Base-by-base conservation (phyloP, 1,140 invertebrate genomes). In the Meloidogyne chitwoodi region DNA sequence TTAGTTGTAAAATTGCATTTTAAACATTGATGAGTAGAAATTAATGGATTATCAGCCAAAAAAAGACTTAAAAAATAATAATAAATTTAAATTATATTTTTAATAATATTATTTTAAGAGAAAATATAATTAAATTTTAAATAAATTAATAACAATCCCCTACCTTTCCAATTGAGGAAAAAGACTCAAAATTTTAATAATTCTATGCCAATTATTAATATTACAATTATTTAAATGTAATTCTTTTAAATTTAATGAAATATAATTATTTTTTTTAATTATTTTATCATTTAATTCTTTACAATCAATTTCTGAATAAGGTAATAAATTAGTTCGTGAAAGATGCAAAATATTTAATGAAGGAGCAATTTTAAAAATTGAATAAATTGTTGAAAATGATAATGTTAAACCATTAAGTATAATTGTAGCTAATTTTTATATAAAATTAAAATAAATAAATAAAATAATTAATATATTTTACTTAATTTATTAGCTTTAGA, bases 221-320 rank as follows among this genome's bases (percentile, higher is more conserved):
- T 38, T 41, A 69, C 76, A 77, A 61, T 67, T 75, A 68, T 77
- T 77, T 70, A 77, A 77, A 62, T 77, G 76, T 38, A 73, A 73
- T 64, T 73, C 71, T 22, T 61, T 22, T 64, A 73, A 64, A 26
- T 61, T 38, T 27, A 11, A 22, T 24, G 56, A 73, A 73, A 73
- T 73, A 22, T n/a, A 63, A 6, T 48, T 48, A 4, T 48, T 48
- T 48, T 14, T 56, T 56, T 19, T 48, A n/a, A n/a, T n/a, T 48
- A 19, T 48, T 19, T 48, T 14, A 41, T 41, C 16, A 16, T 16
- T 16, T 22, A 56, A 56, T n/a, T 56, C 48, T 2, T 3, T n/a
- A 56, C 48, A 56, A 56, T 56, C n/a, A 6, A 56, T n/a, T 56
- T 56, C 48, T 8, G 48, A 56, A 22, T 56, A 64, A 29, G 22